A percentile compares a stretch with the other conserved stretches of the same genome.
phyloP scores from a whole-genome alignment of 2,888 invertebrate species.

The Notodonta dromedarius region DNA sequence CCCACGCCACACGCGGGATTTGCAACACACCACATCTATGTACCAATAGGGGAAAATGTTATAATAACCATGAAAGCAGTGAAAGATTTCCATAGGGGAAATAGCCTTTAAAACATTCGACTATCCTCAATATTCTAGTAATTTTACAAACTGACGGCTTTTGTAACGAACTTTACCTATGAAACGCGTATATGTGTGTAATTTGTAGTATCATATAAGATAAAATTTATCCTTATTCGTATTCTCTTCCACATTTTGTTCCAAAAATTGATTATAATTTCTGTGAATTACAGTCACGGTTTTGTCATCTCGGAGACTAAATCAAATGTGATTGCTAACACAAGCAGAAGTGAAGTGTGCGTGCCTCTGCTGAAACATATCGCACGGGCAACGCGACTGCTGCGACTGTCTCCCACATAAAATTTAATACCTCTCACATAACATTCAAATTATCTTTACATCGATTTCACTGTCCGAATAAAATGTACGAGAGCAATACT shows the following conservation, averaged over 20 bases:
- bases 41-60: slow-evolving; percentile 15
- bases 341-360: no score
- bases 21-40: slow-evolving; percentile 36
- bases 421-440: neutral
- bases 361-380: neutral
- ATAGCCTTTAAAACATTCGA: neutral
- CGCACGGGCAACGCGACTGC: neutral
- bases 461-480: slow-evolving; percentile 3
- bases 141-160: no score
- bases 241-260: no score
- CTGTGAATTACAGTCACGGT: no score
- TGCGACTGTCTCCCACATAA: neutral
- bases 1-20: slow-evolving; percentile 56
- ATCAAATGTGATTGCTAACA: no score
- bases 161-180: no score
- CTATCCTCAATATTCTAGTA: no score
- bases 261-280: no score
- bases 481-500: neutral
- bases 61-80: neutral
- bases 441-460: slow-evolving; percentile 4
- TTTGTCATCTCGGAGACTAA: no score
- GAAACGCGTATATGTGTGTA: no score
- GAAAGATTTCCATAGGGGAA: neutral
- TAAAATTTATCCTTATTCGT: no score
- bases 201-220: no score